These are phyloP conservation scores for Xiphophorus maculatus DNA, from an alignment of 2,113 vertebrate species.

Conservation along the genomic window DNA sequence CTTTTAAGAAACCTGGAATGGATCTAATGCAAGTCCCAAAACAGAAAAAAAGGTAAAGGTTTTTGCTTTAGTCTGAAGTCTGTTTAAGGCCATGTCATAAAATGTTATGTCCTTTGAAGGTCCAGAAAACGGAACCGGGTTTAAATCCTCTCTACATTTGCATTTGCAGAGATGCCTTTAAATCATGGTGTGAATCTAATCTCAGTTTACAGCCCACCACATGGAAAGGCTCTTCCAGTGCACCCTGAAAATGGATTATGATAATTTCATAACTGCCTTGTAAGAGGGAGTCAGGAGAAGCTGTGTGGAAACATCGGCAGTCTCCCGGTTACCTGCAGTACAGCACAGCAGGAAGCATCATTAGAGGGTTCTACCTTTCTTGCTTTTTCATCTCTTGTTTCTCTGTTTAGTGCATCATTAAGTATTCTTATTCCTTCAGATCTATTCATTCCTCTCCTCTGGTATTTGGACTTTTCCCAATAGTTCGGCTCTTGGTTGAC, in stretches of 20 bases:
- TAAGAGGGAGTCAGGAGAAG: conserved; percentile 33
- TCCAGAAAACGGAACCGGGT: conserved; percentile 14
- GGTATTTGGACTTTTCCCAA: conserved; percentile 13
- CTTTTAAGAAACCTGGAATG: background rate
- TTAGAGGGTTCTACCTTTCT: conserved; percentile 29
- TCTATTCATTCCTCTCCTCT: background rate
- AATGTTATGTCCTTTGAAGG: conserved; percentile 29
- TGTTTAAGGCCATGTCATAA: conserved; percentile 11
- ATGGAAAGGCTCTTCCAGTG: conserved; percentile 39
- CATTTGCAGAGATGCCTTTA: conserved; percentile 40
- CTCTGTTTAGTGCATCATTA: conserved; percentile 28
- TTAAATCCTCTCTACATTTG: conserved; percentile 34
- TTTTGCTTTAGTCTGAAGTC: conserved; percentile 1
- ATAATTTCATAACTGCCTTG: conserved; percentile 61
- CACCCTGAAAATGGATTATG: conserved; percentile 71
- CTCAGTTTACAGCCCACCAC: conserved; percentile 64
- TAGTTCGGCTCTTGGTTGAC: conserved; percentile 5
- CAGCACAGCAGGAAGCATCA: conserved; percentile 42
- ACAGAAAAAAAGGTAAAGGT: background rate
- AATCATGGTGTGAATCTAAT: conserved; percentile 70
- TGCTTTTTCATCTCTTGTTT: conserved; percentile 20
- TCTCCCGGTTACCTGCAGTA: conserved; percentile 43
- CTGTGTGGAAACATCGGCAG: conserved; percentile 40
- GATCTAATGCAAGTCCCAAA: background rate
- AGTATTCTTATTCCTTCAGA: conserved; percentile 1